Conservation (phyloP, 2,797 vertebrate species). For the Clarias platycephalus region DNA sequence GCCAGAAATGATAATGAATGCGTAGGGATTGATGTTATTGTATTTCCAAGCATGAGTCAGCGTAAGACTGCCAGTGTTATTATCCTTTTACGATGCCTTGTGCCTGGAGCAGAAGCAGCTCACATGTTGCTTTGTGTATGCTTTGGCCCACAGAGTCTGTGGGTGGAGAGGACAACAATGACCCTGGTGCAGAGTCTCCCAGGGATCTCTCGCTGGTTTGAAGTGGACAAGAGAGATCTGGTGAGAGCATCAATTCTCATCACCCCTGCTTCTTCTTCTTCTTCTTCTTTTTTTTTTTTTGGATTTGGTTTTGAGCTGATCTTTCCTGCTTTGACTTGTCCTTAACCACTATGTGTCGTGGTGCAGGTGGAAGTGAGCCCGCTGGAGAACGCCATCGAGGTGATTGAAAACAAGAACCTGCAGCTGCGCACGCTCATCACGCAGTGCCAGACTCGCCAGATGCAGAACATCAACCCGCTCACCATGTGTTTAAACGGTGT, state of each 20-base stretch:
- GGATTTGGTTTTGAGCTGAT: background rate
- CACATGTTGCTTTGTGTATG: slow-evolving; percentile 41
- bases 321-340: background rate
- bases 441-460: slow-evolving; percentile 94
- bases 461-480: slow-evolving; percentile 95
- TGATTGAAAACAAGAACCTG: slow-evolving; percentile 98
- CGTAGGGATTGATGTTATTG: slow-evolving; percentile 27
- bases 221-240: slow-evolving; percentile 97
- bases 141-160: slow-evolving; percentile 82
- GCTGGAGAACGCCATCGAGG: slow-evolving; percentile 91
- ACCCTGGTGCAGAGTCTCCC: slow-evolving; percentile 96
- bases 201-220: slow-evolving; percentile 98
- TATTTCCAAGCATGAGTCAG: slow-evolving; percentile 21
- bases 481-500: slow-evolving; percentile 99
- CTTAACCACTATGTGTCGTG: background rate
- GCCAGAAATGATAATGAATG: slow-evolving; percentile 24
- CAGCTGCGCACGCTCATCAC: slow-evolving; percentile 93
- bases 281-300: slow-evolving; percentile 10
- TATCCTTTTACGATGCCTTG: slow-evolving; percentile 19
- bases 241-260: slow-evolving; percentile 72
- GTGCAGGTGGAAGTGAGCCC: slow-evolving; percentile 91
- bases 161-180: slow-evolving; percentile 96
- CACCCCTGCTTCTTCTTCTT: slow-evolving; percentile 39
- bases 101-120: slow-evolving; percentile 22
- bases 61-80: slow-evolving; percentile 30